Percentiles rank a stretch among this genome's conserved stretches.
Conservation (phyloP, 2,888 invertebrate species). For the Nipponacmea schrenckii region DNA sequence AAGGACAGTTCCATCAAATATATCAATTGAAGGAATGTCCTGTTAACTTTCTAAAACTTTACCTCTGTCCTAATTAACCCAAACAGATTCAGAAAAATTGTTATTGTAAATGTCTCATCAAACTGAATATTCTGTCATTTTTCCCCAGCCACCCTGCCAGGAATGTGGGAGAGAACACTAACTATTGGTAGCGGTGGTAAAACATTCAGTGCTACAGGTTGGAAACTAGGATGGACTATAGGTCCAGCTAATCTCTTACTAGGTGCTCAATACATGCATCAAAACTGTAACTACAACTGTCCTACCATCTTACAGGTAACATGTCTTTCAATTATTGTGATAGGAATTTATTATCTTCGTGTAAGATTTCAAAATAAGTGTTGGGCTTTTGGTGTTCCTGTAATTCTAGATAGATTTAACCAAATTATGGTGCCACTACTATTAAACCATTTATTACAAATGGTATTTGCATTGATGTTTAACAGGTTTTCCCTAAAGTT, state of each 20-base stretch:
- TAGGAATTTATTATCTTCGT: background rate
- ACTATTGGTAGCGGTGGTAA: conserved; percentile 98
- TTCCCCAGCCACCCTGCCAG: conserved; percentile 82
- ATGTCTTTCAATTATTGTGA: background rate
- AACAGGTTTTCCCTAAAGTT: too few species aligned
- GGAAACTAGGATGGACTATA: conserved; percentile 90
- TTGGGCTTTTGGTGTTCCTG: background rate
- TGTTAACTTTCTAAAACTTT: too few species aligned
- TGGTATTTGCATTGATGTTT: too few species aligned
- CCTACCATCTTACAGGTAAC: conserved; percentile 82
- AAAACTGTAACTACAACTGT: conserved; percentile 93
- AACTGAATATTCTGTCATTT: too few species aligned
- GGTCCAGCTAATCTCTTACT: conserved; percentile 83
- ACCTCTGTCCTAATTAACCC: too few species aligned
- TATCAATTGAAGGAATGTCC: too few species aligned
- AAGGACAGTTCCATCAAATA: too few species aligned
- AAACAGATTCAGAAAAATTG: too few species aligned
- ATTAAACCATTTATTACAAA: too few species aligned
- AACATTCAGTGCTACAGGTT: conserved; percentile 95
- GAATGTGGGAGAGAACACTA: conserved; percentile 97
- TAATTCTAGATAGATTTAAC: background rate
- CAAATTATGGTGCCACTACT: too few species aligned
- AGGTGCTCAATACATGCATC: conserved; percentile 87
- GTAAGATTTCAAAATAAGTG: background rate
- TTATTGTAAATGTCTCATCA: too few species aligned